Percentiles rank a stretch among this genome's conserved stretches.
Conservation (phyloP, 2,888 invertebrate genomes). For the Eupithecia inturbata region DNA sequence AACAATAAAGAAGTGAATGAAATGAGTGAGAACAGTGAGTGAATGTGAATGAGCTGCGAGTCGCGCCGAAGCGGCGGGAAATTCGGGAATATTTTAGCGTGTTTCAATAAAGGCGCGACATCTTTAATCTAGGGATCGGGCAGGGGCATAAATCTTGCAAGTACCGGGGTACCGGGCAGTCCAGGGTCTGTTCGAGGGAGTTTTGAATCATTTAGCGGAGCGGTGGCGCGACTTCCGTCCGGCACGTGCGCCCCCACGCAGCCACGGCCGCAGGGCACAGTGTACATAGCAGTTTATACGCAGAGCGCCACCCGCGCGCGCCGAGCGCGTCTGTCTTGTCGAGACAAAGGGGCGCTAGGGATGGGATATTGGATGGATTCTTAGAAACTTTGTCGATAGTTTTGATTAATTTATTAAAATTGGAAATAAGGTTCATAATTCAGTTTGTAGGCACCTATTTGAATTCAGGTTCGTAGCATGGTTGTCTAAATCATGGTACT, state of each 20-base stretch:
- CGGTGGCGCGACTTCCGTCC: slow-evolving; percentile 81
- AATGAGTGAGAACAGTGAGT: slow-evolving; percentile 60
- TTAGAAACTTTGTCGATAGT: slow-evolving; percentile 47
- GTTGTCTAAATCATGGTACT: not conserved
- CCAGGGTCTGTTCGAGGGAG: slow-evolving; percentile 59
- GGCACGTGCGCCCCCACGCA: slow-evolving; percentile 65
- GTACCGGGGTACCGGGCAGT: slow-evolving; percentile 68
- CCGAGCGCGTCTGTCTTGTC: slow-evolving; percentile 79
- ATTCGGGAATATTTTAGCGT: slow-evolving; percentile 69
- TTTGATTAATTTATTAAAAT: not conserved
- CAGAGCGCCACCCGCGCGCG: slow-evolving; percentile 50
- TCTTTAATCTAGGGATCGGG: slow-evolving; percentile 83
- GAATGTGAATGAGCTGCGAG: slow-evolving; percentile 69
- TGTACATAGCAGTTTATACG: slow-evolving; percentile 21
- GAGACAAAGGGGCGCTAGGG: slow-evolving; percentile 82
- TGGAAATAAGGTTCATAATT: slow-evolving; percentile 11
- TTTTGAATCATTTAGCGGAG: slow-evolving; percentile 84
- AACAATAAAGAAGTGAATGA: slow-evolving; percentile 77
- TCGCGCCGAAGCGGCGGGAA: slow-evolving; percentile 36
- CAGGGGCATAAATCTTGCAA: slow-evolving; percentile 83
- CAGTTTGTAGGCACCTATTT: not conserved
- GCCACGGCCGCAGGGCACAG: slow-evolving; percentile 51
- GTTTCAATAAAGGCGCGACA: slow-evolving; percentile 83
- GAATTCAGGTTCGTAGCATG: not conserved
- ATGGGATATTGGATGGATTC: slow-evolving; percentile 42